Evolutionary conservation across 2,113 vertebrate genomes (phyloP), one percentile per base, ranked within the genome.

Genomic region (Zosterops japonicus): DNA sequence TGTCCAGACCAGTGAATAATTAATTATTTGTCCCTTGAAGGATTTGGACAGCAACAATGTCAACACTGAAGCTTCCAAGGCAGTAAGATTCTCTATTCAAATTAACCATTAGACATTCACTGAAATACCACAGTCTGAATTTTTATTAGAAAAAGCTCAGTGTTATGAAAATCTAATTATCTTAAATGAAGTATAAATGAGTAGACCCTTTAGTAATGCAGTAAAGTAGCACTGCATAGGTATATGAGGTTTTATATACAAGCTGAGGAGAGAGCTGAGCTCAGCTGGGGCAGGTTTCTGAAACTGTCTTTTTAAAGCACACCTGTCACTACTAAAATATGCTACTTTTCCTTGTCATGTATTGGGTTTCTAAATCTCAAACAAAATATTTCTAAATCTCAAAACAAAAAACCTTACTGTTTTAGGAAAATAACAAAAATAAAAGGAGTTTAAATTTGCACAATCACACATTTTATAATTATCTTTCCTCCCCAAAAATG

Each of bases 11-110:
- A 87, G 42, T 12, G 21, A 94, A 91, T 68, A 95, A 96, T 79
- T 84, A 82, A 93, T 85, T 88, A 83, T 89, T 91, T 95, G 56
- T 91, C 47, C 47, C 78, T 96, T 87, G 63, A 76, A 96, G 74
- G 41, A 31, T 74, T 83, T 87, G 46, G 50, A 28, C 49, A 94
- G 64, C 50, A 80, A 60, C 12, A 53, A 28, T 57, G 55, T 39
- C 81, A 70, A 82, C 55, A 68, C 19, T n/a, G 78, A 64, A 83
- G 67, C 16, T 67, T 87, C 63, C 69, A 76, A 94, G 25, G 14
- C 41, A 77, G 39, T 35, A 68, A 65, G 44, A 72, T 19, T 80
- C 36, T 23, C 36, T 56, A 46, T 21, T 36, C 23, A 56, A 93
- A 72, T 41, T 22, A 65, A 29, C 17, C 11, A 42, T 64, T 47